Evolutionary conservation across 2,113 vertebrate species (phyloP).

Genomic region (Sinosuthora webbiana): DNA sequence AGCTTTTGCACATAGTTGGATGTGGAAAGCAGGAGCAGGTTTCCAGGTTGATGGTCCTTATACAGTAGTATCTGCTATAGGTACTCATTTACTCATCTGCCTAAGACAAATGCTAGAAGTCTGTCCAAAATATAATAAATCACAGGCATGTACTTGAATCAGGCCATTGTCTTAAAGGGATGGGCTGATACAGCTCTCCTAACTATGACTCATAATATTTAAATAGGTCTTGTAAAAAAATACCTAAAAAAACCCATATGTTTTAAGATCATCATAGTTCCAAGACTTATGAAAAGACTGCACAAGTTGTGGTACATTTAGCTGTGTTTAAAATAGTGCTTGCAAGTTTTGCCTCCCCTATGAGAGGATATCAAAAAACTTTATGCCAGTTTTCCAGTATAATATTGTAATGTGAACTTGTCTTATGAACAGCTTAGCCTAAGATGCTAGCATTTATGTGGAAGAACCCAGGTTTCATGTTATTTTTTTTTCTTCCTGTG

Average conservation of each 20-base stretch:
- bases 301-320: neutral
- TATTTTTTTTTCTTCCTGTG: neutral
- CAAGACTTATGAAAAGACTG: neutral
- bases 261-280: neutral
- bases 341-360: neutral
- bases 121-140: neutral
- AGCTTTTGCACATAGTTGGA: neutral
- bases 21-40: neutral
- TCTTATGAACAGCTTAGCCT: neutral
- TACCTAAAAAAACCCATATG: accelerated
- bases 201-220: neutral
- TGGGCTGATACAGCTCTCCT: neutral
- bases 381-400: neutral
- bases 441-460: neutral
- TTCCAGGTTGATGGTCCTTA: neutral
- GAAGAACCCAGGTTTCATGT: neutral
- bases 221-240: neutral
- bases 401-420: neutral
- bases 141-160: neutral
- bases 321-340: neutral
- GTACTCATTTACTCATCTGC: neutral
- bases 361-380: neutral
- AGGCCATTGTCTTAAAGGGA: neutral
- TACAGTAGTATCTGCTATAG: neutral
- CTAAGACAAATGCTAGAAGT: neutral